Base-by-base conservation (phyloP, 2,888 invertebrate genomes). In the Falcaria lacertinaria region DNA sequence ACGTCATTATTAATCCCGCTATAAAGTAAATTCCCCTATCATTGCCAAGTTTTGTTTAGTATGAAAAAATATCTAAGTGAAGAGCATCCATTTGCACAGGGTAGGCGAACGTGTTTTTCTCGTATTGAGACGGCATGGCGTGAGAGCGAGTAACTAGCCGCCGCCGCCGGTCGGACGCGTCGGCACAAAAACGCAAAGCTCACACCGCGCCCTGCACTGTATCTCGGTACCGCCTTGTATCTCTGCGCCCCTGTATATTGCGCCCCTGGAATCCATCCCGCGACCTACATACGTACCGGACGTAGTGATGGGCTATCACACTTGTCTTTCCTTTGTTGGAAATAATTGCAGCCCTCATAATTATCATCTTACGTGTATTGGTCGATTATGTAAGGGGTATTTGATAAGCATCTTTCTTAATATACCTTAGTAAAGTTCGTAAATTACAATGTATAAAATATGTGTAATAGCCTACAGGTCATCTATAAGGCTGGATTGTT, bases 181-280 rank as follows among this genome's bases (percentile, higher is more conserved):
- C 57, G 64, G 64, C 60, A 81, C 77, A 85, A 84, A 84, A 82
- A 79, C 76, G 74, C 58, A 53, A 69, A 67, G 70, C 70, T 72
- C 67, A 57, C 73, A 60, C 66, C 60, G 67, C 48, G 43, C 46
- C 41, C 48, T n/a, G n/a, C n/a, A n/a, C n/a, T n/a, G n/a, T n/a
- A n/a, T n/a, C n/a, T n/a, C n/a, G n/a, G n/a, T n/a, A n/a, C n/a
- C 34, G 25, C 45, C 44, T 34, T 48, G 52, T 32, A 41, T 41
- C 44, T 48, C 48, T 47, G 41, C 43, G 43, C 42, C 51, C 56
- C 56, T 37, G 41, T 44, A 50, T 49, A 36, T 47, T 44, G 50
- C 48, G 62, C 61, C 57, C 57, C 60, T 63, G 54, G 19, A 3
- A 3, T 28, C 52, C 64, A 43, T 54, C 57, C 60, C 72, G 61